These are phyloP conservation scores for Xestia xanthographa DNA, from an alignment of 2,888 invertebrate species.

Conservation along the genomic window DNA sequence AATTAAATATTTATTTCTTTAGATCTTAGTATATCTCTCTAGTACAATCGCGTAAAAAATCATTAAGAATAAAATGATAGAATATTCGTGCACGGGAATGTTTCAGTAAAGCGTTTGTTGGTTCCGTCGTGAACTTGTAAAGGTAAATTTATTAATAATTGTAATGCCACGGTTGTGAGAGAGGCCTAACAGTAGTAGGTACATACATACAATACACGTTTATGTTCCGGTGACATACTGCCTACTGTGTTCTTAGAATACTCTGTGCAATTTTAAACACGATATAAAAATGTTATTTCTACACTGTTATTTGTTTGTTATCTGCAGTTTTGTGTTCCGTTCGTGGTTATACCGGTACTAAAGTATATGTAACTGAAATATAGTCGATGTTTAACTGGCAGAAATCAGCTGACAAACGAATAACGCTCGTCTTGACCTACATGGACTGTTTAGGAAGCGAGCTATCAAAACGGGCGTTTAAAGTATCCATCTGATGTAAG, in stretches of 20 bases:
- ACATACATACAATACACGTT: conserved; percentile 65
- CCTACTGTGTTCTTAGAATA: conserved; percentile 88
- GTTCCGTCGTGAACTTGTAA: conserved; percentile 67
- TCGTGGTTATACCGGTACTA: conserved; percentile 60
- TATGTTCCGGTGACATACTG: conserved; percentile 83
- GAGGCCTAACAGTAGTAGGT: conserved; percentile 87
- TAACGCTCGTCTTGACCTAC: conserved; percentile 13
- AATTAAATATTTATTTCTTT: conserved; percentile 68
- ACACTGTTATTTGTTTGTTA: conserved; percentile 81
- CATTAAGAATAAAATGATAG: conserved; percentile 58
- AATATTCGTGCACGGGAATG: conserved; percentile 70
- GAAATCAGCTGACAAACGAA: neutral
- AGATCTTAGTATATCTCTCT: conserved; percentile 70
- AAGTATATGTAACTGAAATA: conserved; percentile 30
- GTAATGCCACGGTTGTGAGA: conserved; percentile 87
- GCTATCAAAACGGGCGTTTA: conserved; percentile 8
- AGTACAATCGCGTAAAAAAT: conserved; percentile 73
- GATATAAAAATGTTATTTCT: conserved; percentile 78
- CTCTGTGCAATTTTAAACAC: conserved; percentile 76
- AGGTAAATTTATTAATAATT: conserved; percentile 69
- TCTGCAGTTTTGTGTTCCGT: conserved; percentile 65
- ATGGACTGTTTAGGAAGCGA: conserved; percentile 5
- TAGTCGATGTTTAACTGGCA: conserved; percentile 15
- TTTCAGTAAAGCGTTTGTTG: conserved; percentile 60
- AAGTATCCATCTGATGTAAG: neutral